Conservation (phyloP, 2,113 vertebrate species). For the Lamprotornis superbus region DNA sequence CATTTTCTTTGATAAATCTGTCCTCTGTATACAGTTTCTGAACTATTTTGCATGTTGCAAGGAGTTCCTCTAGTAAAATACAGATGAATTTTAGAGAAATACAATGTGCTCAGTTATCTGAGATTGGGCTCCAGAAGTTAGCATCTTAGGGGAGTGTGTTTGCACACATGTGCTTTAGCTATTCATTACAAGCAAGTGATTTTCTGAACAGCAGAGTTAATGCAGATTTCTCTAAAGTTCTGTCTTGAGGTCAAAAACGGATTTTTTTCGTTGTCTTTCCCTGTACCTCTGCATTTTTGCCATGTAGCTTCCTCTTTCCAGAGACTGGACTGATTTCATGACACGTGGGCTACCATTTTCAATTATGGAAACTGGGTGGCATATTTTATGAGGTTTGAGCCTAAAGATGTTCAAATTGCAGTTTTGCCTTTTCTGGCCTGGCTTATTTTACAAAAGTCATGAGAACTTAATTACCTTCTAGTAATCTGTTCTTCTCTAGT, state of each 20-base stretch:
- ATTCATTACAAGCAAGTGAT: neutral
- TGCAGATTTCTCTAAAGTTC: neutral
- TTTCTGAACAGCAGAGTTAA: neutral
- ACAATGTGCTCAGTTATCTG: neutral
- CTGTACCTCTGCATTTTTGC: neutral
- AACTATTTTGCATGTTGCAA: neutral
- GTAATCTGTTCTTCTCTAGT: neutral
- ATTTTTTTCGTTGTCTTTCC: neutral
- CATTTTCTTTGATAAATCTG: neutral
- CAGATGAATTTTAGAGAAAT: neutral
- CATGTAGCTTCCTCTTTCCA: neutral
- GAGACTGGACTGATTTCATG: neutral
- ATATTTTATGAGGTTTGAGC: neutral
- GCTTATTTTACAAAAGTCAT: neutral
- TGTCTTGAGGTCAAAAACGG: neutral
- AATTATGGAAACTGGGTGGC: neutral
- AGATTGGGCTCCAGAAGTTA: neutral
- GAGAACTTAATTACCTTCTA: neutral
- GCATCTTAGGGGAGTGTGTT: neutral
- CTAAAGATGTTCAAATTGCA: neutral
- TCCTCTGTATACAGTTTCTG: neutral
- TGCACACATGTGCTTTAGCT: fast-evolving
- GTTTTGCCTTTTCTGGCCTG: neutral
- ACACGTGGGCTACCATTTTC: neutral
- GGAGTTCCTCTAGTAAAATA: neutral